Evolutionary conservation across 1,140 invertebrate species (phyloP).

Genomic region (Lepidurus arcticus): DNA sequence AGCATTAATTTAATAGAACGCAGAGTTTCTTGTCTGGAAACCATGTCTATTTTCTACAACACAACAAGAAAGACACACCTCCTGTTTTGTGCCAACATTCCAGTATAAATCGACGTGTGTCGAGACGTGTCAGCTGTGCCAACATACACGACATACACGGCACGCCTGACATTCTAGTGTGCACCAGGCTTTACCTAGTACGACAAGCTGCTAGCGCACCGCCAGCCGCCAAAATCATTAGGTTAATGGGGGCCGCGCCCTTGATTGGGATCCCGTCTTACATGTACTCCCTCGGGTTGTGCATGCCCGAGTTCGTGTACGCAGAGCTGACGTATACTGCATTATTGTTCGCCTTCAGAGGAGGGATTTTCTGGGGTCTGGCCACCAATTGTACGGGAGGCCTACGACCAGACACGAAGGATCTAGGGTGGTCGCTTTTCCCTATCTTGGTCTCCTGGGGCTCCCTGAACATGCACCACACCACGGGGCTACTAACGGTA

Average conservation of each 20-base stretch:
- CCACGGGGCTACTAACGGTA: neutral
- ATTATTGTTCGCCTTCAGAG: neutral
- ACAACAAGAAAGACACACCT: no score
- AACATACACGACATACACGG: no score
- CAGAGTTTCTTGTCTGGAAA: no score
- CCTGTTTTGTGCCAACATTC: no score
- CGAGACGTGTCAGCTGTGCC: no score
- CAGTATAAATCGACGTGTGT: no score
- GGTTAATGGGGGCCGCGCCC: neutral
- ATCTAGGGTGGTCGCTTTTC: neutral
- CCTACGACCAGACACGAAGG: neutral
- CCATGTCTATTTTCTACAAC: no score
- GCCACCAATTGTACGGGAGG: neutral
- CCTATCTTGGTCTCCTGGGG: neutral
- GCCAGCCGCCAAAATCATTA: neutral
- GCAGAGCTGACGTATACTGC: neutral
- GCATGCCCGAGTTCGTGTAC: slow-evolving; percentile 9
- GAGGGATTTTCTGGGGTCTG: neutral
- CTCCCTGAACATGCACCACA: neutral
- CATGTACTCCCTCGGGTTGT: neutral
- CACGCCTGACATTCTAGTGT: no score
- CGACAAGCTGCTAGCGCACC: neutral
- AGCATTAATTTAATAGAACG: no score
- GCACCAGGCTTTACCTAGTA: no score
- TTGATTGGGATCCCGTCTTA: neutral